Percentiles rank a stretch among this genome's conserved stretches.
These are phyloP conservation scores for Vombatus ursinus DNA, from an alignment of 2,113 vertebrate genomes.

Conservation along the genomic window DNA sequence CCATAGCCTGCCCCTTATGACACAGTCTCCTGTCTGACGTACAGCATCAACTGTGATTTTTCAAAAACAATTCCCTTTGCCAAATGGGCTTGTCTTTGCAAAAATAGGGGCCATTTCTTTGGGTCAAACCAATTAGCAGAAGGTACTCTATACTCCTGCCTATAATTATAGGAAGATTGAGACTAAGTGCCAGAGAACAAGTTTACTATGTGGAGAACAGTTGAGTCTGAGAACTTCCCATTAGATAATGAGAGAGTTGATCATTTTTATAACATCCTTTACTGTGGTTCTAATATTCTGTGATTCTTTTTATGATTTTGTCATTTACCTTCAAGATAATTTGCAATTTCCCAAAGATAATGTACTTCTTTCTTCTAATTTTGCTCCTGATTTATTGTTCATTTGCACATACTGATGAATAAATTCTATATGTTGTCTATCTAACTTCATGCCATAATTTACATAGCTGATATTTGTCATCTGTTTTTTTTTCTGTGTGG, in stretches of 20 bases:
- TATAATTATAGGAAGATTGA: not conserved
- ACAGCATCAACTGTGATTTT: conserved; percentile 31
- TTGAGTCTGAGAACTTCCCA: not conserved
- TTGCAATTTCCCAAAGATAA: not conserved
- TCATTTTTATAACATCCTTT: not conserved
- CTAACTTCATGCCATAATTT: not conserved
- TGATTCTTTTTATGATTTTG: not conserved
- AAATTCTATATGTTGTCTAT: not conserved
- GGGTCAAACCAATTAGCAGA: conserved; percentile 24
- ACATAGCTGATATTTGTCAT: not conserved
- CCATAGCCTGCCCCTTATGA: not conserved
- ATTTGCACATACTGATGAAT: not conserved
- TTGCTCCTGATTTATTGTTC: not conserved
- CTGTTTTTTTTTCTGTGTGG: not conserved
- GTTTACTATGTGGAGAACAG: not conserved
- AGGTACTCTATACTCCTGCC: rapidly evolving
- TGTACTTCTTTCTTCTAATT: not conserved
- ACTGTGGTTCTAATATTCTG: not conserved
- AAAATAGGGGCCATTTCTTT: conserved; percentile 18
- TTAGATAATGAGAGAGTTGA: not conserved
- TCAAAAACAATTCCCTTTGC: conserved; percentile 41
- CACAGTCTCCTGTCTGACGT: not conserved
- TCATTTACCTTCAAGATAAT: not conserved
- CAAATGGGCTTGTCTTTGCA: conserved; percentile 14
- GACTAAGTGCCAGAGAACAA: not conserved